Evolutionary conservation across 1,140 invertebrate genomes (phyloP), one percentile per base, ranked within the genome.

Genomic region (Sesamia nonagrioides): DNA sequence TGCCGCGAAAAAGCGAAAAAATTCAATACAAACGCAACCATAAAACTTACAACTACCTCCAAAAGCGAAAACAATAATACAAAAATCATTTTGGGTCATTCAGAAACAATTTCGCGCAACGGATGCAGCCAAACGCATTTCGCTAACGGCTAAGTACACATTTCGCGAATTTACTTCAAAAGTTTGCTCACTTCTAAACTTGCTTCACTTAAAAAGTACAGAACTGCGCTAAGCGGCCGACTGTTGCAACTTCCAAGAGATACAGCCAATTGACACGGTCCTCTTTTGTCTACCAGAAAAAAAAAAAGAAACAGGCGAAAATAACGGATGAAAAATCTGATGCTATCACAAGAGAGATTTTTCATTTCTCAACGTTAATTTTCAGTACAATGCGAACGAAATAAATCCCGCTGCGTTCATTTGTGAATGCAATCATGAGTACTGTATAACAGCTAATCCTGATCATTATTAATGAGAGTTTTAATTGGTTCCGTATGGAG

Each of bases 381-480:
- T 66, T 42, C 15, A 35, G 48, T 21, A 56, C 50, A 68, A 68
- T 68, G 37, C 40, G 58, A 50, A 61, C 52, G 50, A 73, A 77
- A 66, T 77, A 77, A 77, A 77, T 40, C 61, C 74, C 35, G 58
- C 42, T 52, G 60, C 61, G 48, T 68, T 77, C 75, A 68, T 77
- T 68, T 66, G 73, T 50, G 48, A 54, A 77, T 77, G 61, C 60
- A 77, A 54, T 68, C 73, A 77, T 68, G 37, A 54, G 27, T 9
- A 77, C 48, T 42, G 33, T 48, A 18, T 56, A 17, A 58, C 37
- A 27, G 56, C 37, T 77, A 66, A 66, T 77, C 74, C 74, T 68
- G 61, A 54, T 66, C 48, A 77, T 77, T 83, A 84, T 86, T 86
- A 79, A 86, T 84, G 81, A 83, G 77, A 71, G 72, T 79, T 81